These are phyloP conservation scores for Silurus glanis DNA, from an alignment of 2,113 vertebrate genomes.

Conservation along the genomic window DNA sequence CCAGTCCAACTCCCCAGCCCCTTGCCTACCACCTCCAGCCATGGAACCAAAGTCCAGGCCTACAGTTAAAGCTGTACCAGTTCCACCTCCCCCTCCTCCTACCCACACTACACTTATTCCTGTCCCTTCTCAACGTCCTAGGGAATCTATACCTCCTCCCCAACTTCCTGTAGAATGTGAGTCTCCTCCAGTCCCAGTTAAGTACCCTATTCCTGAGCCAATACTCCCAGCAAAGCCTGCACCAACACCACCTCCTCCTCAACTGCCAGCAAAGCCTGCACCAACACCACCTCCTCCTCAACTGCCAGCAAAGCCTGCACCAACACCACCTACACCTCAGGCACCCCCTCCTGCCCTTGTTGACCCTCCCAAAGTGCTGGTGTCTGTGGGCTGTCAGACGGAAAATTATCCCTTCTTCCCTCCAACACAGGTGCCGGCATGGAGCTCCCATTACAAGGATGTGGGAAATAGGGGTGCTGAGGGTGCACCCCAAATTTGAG, in stretches of 20 bases:
- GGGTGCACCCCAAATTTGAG: neutral
- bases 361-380: slow-evolving; percentile 67
- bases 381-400: slow-evolving; percentile 92
- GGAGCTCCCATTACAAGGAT: slow-evolving; percentile 47
- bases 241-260: slow-evolving; percentile 27
- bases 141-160: slow-evolving; percentile 48
- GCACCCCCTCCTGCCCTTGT: slow-evolving; percentile 50
- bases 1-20: slow-evolving; percentile 66
- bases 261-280: neutral
- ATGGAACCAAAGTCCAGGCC: slow-evolving; percentile 59
- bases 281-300: slow-evolving; percentile 36
- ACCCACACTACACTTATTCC: slow-evolving; percentile 52
- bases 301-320: slow-evolving; percentile 49
- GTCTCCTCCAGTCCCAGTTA: slow-evolving; percentile 26
- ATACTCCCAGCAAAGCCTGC: no score
- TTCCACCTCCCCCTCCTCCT: slow-evolving; percentile 61
- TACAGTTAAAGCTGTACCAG: slow-evolving; percentile 49
- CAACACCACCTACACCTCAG: slow-evolving; percentile 61
- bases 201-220: slow-evolving; percentile 51
- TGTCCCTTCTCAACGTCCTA: slow-evolving; percentile 54
- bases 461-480: neutral
- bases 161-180: slow-evolving; percentile 46
- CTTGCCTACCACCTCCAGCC: slow-evolving; percentile 59
- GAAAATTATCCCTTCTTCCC: slow-evolving; percentile 82
- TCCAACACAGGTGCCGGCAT: slow-evolving; percentile 86